Conservation (phyloP, 2,797 vertebrate genomes). For the Diplodus puntazzo region DNA sequence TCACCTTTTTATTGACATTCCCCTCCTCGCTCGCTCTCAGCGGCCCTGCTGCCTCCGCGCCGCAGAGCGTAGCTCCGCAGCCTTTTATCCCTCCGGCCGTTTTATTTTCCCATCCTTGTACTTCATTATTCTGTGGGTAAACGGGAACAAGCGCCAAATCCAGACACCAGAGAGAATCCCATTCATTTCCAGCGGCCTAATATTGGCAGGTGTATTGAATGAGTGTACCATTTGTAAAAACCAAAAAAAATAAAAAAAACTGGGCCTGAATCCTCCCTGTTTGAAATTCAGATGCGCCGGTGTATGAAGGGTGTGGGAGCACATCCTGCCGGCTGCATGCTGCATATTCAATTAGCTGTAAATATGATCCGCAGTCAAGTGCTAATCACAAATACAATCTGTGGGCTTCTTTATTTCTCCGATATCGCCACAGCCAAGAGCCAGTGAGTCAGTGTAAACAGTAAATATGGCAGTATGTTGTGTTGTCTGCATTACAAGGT, state of each 20-base stretch:
- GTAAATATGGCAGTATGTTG: conserved; percentile 9
- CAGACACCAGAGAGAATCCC: no score
- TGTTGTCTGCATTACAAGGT: not conserved
- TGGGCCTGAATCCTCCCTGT: not conserved
- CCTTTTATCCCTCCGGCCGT: no score
- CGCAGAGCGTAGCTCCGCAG: no score
- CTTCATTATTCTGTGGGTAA: no score
- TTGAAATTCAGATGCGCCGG: conserved; percentile 6
- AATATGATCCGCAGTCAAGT: conserved; percentile 33
- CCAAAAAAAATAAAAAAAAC: not conserved
- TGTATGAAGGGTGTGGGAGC: conserved; percentile 17
- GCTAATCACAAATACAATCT: conserved; percentile 35
- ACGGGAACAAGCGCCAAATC: no score
- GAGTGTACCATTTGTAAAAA: not conserved
- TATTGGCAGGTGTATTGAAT: not conserved
- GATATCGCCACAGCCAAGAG: conserved; percentile 16
- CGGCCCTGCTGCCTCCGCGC: no score
- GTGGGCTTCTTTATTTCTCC: conserved; percentile 8
- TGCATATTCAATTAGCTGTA: conserved; percentile 21
- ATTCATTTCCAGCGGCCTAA: no score
- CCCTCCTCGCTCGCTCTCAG: no score
- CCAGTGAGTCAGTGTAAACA: conserved; percentile 7
- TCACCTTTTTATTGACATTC: no score
- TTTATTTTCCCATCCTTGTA: no score
- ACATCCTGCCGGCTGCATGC: not conserved